Conservation (phyloP, 1,140 invertebrate species). For the Uloborus diversus region DNA sequence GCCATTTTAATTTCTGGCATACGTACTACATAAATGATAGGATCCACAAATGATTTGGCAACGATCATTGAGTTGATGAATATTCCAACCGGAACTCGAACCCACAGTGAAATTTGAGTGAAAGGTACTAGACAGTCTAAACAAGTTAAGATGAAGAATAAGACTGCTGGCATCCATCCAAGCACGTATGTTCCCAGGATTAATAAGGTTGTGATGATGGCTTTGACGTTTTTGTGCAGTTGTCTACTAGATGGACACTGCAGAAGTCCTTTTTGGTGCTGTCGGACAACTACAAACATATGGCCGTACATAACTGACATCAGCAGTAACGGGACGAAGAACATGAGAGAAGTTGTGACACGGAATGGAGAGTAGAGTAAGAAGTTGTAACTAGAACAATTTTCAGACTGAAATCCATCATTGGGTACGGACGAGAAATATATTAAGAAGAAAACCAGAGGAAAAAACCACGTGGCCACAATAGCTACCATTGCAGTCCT, state of each 20-base stretch:
- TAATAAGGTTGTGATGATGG: constrained; percentile 73
- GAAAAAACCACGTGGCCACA: constrained; percentile 70
- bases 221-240: constrained; percentile 70
- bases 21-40: constrained; percentile 75
- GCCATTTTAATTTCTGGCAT: constrained; percentile 72
- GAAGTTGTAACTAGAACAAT: constrained; percentile 51
- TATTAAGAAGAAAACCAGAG: constrained; percentile 68
- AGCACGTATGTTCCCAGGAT: constrained; percentile 73
- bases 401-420: constrained; percentile 66
- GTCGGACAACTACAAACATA: constrained; percentile 70
- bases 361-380: constrained; percentile 65
- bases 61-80: constrained; percentile 68
- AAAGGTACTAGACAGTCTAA: constrained; percentile 65
- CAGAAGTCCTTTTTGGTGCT: constrained; percentile 67
- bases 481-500: constrained; percentile 66
- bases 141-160: constrained; percentile 69
- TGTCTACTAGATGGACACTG: constrained; percentile 14
- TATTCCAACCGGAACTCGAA: constrained; percentile 53
- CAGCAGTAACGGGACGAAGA: constrained; percentile 68
- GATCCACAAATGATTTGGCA: constrained; percentile 73
- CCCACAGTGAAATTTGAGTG: constrained; percentile 9
- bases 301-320: constrained; percentile 73
- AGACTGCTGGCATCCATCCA: constrained; percentile 73
- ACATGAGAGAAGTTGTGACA: constrained; percentile 63
- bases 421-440: constrained; percentile 68